phyloP scores from a whole-genome alignment of 1,140 invertebrate species.

The Euwallacea fornicatus region DNA sequence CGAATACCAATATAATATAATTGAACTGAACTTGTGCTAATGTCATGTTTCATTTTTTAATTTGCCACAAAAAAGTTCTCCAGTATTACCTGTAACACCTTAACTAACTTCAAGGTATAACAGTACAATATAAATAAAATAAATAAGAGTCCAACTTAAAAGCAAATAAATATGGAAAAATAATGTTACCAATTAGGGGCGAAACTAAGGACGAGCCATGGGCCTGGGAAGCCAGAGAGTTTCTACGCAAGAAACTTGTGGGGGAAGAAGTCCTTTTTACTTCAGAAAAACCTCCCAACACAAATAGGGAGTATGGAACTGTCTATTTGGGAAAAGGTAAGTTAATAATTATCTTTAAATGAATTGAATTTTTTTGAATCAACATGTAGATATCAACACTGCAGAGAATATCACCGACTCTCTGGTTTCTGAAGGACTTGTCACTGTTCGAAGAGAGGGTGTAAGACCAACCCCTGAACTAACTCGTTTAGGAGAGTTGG shows the following conservation, averaged over 20 bases:
- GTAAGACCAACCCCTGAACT: slow-evolving; percentile 68
- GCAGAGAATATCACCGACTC: slow-evolving; percentile 87
- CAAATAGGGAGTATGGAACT: slow-evolving; percentile 83
- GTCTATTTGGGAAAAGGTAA: slow-evolving; percentile 83
- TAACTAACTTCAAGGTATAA: no score
- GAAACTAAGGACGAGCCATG: slow-evolving; percentile 88
- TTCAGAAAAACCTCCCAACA: slow-evolving; percentile 70
- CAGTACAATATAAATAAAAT: no score
- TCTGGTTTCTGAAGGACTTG: slow-evolving; percentile 85
- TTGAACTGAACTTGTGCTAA: no score
- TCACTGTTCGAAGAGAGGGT: slow-evolving; percentile 77
- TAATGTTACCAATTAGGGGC: slow-evolving; percentile 23
- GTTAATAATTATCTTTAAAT: not conserved
- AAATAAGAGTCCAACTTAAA: no score
- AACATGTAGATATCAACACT: slow-evolving; percentile 62
- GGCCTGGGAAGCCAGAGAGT: slow-evolving; percentile 96
- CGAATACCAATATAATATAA: no score
- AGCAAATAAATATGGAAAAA: no score
- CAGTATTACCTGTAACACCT: no score
- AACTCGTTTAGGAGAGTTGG: slow-evolving; percentile 77
- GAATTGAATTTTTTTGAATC: slow-evolving; percentile 15
- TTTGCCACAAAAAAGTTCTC: no score
- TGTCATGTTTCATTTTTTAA: no score
- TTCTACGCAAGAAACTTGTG: slow-evolving; percentile 87
- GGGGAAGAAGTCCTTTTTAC: slow-evolving; percentile 85